Conservation (phyloP, 2,797 vertebrate species). For the Epinephelus coioides region DNA sequence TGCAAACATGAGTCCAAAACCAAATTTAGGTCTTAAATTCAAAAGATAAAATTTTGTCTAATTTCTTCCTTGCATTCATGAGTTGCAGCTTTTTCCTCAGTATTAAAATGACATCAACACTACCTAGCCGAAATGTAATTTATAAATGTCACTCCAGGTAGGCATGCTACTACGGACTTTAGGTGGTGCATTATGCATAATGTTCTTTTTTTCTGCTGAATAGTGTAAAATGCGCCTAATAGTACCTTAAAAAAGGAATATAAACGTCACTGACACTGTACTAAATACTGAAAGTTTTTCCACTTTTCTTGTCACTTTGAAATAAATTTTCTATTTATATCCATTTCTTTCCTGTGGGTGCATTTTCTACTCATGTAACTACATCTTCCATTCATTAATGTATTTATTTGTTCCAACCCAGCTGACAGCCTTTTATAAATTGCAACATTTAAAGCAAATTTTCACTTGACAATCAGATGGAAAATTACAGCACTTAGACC, state of each 20-base stretch:
- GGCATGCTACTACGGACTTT: neutral
- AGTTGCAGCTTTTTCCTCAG: too few relatives aligned
- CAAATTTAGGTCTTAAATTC: too few relatives aligned
- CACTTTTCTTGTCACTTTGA: neutral
- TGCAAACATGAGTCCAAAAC: too few relatives aligned
- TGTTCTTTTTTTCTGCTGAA: neutral
- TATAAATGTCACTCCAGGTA: too few relatives aligned
- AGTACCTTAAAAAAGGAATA: neutral
- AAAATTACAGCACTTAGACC: slow-evolving; percentile 24
- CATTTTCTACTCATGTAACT: neutral
- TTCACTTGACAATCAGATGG: slow-evolving; percentile 37
- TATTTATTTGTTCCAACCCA: slow-evolving; percentile 4
- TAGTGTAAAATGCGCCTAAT: neutral
- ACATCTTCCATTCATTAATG: slow-evolving; percentile 28
- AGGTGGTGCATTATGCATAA: neutral
- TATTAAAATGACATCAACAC: too few relatives aligned
- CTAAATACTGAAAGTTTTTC: neutral
- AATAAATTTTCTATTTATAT: neutral
- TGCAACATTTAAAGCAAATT: slow-evolving; percentile 18
- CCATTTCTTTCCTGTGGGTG: neutral
- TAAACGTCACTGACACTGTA: neutral
- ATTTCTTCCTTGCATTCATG: too few relatives aligned
- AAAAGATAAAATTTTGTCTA: too few relatives aligned
- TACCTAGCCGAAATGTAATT: too few relatives aligned
- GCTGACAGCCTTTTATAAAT: slow-evolving; percentile 22